A percentile compares a stretch with the other conserved stretches of the same genome.
Conservation (phyloP, 2,113 vertebrate genomes). For the Salvator merianae region DNA sequence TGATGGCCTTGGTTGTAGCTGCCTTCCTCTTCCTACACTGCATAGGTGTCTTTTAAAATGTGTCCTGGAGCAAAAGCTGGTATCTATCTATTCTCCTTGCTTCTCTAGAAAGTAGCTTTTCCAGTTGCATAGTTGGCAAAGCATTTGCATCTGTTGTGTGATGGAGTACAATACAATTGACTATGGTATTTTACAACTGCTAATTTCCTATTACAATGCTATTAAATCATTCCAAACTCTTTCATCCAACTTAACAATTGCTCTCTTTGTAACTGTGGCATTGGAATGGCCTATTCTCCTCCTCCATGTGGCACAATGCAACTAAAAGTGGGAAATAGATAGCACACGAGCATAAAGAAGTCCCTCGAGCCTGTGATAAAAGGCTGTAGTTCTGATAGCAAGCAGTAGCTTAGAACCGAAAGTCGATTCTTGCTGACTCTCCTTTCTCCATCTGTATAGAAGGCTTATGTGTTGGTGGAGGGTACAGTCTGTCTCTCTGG, state of each 20-base stretch:
- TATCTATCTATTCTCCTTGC: constrained; percentile 55
- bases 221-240: constrained; percentile 21
- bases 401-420: constrained; percentile 60
- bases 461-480: constrained; percentile 65
- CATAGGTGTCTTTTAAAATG: neutral
- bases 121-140: constrained; percentile 73
- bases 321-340: constrained; percentile 46
- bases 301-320: constrained; percentile 33
- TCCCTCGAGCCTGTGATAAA: constrained; percentile 37
- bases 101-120: constrained; percentile 57
- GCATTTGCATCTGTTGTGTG: constrained; percentile 42
- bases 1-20: constrained; percentile 31
- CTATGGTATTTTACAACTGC: neutral
- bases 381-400: constrained; percentile 61
- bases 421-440: constrained; percentile 27
- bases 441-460: constrained; percentile 5
- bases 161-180: neutral
- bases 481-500: constrained; percentile 46
- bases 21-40: constrained; percentile 48
- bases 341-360: constrained; percentile 14
- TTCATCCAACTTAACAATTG: constrained; percentile 43
- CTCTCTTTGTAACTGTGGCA: constrained; percentile 75
- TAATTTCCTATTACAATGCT: constrained; percentile 13
- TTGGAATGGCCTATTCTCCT: constrained; percentile 57
- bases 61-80: constrained; percentile 50